Evolutionary conservation across 1,140 invertebrate genomes (phyloP).

Genomic region (Steinernema feltiae): DNA sequence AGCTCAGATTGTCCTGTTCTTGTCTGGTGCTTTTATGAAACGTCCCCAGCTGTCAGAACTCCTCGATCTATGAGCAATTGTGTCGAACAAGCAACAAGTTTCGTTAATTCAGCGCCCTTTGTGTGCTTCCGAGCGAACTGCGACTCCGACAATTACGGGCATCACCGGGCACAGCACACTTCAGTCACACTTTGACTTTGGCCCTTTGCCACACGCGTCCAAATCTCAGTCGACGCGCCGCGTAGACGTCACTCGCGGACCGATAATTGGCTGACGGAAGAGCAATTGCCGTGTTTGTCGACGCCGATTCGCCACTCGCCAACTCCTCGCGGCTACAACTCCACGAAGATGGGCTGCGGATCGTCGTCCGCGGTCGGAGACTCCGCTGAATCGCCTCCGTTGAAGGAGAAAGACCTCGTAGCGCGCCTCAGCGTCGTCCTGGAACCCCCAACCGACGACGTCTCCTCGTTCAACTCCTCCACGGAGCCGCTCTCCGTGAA

Average conservation of each 20-base stretch:
- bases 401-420: not conserved
- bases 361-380: not conserved
- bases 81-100: too few relatives aligned
- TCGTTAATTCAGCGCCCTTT: too few relatives aligned
- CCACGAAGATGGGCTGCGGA: not conserved
- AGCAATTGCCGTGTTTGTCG: conserved; percentile 11
- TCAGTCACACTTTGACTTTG: too few relatives aligned
- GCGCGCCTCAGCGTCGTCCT: not conserved
- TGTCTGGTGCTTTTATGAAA: too few relatives aligned
- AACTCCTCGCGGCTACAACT: too few relatives aligned
- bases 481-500: not conserved
- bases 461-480: not conserved
- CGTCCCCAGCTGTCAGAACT: too few relatives aligned
- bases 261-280: conserved; percentile 10
- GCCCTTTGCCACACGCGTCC: not conserved
- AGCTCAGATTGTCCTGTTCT: too few relatives aligned
- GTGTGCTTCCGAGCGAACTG: too few relatives aligned
- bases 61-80: too few relatives aligned
- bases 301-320: not conserved
- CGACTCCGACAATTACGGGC: too few relatives aligned
- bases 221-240: not conserved
- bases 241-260: not conserved
- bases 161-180: too few relatives aligned
- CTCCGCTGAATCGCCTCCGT: not conserved
- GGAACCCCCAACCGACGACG: not conserved